phyloP scores from a whole-genome alignment of 2,113 vertebrate species.

The Perca fluviatilis region DNA sequence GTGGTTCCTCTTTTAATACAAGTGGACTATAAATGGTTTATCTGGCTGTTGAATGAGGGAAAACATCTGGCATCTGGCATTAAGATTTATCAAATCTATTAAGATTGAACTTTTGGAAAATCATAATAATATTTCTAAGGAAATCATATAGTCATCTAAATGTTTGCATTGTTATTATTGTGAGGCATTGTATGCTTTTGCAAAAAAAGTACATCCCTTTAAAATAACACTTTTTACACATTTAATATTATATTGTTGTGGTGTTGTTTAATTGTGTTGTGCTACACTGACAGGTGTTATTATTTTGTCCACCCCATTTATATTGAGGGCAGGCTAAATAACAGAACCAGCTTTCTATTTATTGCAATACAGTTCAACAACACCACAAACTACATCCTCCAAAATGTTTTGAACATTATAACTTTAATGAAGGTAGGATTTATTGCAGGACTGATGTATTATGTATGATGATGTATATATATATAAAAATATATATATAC shows the following conservation, averaged over 20 bases:
- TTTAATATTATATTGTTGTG: background rate
- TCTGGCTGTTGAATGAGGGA: background rate
- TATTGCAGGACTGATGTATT: background rate
- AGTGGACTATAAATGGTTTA: background rate
- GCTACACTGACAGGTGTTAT: background rate
- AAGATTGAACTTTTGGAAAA: background rate
- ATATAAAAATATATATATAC: background rate
- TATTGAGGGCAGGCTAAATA: background rate
- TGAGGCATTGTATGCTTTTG: background rate
- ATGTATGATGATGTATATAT: no score
- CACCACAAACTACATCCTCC: background rate
- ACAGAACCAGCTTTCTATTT: background rate
- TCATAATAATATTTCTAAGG: background rate
- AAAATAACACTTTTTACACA: background rate
- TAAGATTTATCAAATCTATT: background rate
- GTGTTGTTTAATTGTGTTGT: background rate
- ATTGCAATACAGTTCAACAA: background rate
- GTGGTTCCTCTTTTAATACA: background rate
- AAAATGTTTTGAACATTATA: background rate
- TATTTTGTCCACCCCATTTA: background rate
- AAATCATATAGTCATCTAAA: background rate
- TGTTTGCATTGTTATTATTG: background rate
- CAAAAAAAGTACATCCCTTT: background rate
- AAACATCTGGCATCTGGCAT: background rate
- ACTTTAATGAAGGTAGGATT: background rate